These are phyloP conservation scores for Charadrius vociferus DNA, from an alignment of 2,113 vertebrate species.

Conservation along the genomic window DNA sequence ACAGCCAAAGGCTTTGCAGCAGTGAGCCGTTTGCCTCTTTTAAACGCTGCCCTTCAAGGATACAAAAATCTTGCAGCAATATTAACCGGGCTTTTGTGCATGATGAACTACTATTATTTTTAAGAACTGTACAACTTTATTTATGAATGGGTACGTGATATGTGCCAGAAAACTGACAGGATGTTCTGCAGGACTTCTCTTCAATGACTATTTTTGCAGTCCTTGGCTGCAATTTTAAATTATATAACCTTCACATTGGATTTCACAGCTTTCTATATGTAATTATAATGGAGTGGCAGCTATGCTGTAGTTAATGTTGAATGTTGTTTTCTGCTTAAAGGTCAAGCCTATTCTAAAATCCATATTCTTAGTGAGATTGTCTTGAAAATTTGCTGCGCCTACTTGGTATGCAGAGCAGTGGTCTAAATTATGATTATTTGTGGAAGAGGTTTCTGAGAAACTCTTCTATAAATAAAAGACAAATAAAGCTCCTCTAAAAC, in stretches of 20 bases:
- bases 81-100: not conserved
- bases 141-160: slow-evolving; percentile 28
- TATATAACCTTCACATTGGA: slow-evolving; percentile 29
- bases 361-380: slow-evolving; percentile 32
- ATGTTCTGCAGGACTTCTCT: slow-evolving; percentile 36
- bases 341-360: slow-evolving; percentile 59
- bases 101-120: slow-evolving; percentile 13
- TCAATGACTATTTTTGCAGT: not conserved
- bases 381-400: slow-evolving; percentile 31
- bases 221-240: slow-evolving; percentile 6
- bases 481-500: slow-evolving; percentile 39
- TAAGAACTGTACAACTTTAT: slow-evolving; percentile 18
- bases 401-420: slow-evolving; percentile 11
- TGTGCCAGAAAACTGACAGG: slow-evolving; percentile 8
- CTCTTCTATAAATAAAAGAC: slow-evolving; percentile 46
- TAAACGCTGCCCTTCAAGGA: not conserved
- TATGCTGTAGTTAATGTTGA: slow-evolving; percentile 41
- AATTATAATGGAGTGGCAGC: slow-evolving; percentile 36
- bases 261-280: slow-evolving; percentile 27
- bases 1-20: not conserved
- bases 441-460: slow-evolving; percentile 34
- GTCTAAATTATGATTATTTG: slow-evolving; percentile 44
- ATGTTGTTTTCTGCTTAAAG: slow-evolving; percentile 61
- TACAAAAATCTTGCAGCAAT: not conserved
- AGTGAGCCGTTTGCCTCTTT: not conserved